Conservation (phyloP, 2,113 vertebrate genomes). For the western clawed frog (Xenopus tropicalis) region UCB_Xtro_10.0 CM004444.2:98952001-98952500, state of each 20-base stretch:
- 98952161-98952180: background rate
- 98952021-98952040: too few species aligned
- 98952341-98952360: conserved; percentile 54
- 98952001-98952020: too few species aligned
- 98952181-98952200: background rate
- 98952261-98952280: conserved; percentile 50
- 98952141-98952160: background rate
- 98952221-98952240: too few species aligned
- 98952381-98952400: conserved; percentile 52
- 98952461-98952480: conserved; percentile 44
- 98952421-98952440: too few species aligned
- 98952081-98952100: background rate
- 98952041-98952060: too few species aligned
- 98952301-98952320: conserved; percentile 50
- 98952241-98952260: conserved; percentile 34
- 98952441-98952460: conserved; percentile 50
- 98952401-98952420: conserved; percentile 34
- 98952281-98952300: conserved; percentile 48
- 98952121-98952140: background rate
- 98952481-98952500: conserved; percentile 50
- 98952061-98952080: too few species aligned
- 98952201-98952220: conserved; percentile 13
- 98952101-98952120: background rate
- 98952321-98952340: conserved; percentile 61
- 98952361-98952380: conserved; percentile 49